Percentiles rank a stretch among this genome's conserved stretches.
phyloP scores from a whole-genome alignment of 2,888 invertebrate genomes.

The Leptopilina myrica region DNA sequence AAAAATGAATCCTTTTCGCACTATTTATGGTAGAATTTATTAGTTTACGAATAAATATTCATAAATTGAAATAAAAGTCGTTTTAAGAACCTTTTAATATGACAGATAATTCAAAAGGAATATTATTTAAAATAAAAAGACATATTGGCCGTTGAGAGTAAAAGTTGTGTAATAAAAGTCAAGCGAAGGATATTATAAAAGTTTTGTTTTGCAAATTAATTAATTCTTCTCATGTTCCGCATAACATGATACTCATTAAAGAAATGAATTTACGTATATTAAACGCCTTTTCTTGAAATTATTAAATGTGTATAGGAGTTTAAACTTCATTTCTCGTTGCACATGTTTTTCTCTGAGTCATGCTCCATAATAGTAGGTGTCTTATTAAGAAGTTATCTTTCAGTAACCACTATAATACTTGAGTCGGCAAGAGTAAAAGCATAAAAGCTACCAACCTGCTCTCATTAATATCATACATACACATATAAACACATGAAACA shows the following conservation, averaged over 20 bases:
- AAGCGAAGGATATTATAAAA: too few relatives aligned
- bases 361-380: not conserved
- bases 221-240: constrained; percentile 18
- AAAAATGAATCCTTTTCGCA: too few relatives aligned
- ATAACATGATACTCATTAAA: constrained; percentile 4
- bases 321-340: constrained; percentile 5
- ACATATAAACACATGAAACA: not conserved
- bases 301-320: constrained; percentile 10
- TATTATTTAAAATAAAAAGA: too few relatives aligned
- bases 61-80: too few relatives aligned
- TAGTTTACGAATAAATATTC: too few relatives aligned
- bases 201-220: not conserved
- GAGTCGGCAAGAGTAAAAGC: not conserved
- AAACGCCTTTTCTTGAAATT: constrained; percentile 3
- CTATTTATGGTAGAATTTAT: too few relatives aligned
- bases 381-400: constrained; percentile 14
- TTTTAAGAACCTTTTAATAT: too few relatives aligned
- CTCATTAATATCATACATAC: not conserved
- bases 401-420: constrained; percentile 11
- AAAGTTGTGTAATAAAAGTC: too few relatives aligned
- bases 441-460: constrained; percentile 6
- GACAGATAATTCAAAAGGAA: too few relatives aligned
- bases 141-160: too few relatives aligned
- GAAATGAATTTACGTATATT: constrained; percentile 12
- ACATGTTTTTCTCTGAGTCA: constrained; percentile 5